Percentiles rank a stretch among this genome's conserved stretches.
phyloP scores from a whole-genome alignment of 30 jellyfish, hydroid and myxozoan species.

The Rhopilema esculentum region DNA sequence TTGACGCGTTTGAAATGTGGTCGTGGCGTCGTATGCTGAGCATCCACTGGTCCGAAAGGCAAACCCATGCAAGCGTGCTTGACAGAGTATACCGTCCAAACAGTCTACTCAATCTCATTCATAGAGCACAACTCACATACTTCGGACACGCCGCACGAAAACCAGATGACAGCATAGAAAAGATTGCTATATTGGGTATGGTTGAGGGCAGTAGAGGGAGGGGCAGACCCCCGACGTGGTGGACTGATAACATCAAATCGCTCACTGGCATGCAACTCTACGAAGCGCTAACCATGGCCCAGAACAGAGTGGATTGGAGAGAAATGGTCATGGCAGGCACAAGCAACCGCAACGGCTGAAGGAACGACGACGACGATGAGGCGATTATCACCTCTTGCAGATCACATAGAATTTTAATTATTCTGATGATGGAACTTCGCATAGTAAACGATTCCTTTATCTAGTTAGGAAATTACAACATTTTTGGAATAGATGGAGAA shows the following conservation, averaged over 20 bases:
- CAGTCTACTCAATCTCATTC: background rate
- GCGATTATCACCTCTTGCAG: no score
- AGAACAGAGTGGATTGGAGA: no score
- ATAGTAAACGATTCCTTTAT: no score
- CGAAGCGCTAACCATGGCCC: no score
- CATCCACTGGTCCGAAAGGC: background rate
- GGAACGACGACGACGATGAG: no score
- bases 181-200: background rate
- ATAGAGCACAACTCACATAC: background rate
- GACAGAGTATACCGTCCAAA: background rate
- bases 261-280: no score
- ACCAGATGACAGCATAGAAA: background rate
- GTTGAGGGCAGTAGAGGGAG: background rate
- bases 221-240: background rate
- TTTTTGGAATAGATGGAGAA: no score
- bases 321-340: no score
- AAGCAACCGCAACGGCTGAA: no score
- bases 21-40: background rate
- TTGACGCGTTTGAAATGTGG: background rate
- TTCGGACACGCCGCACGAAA: background rate
- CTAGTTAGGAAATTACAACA: no score
- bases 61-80: background rate
- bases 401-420: no score
- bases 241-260: background rate
- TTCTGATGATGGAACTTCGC: no score